A percentile compares a stretch with the other conserved stretches of the same genome.
phyloP scores from a whole-genome alignment of 2,888 invertebrate genomes.

The Argyra leucocephala region DNA sequence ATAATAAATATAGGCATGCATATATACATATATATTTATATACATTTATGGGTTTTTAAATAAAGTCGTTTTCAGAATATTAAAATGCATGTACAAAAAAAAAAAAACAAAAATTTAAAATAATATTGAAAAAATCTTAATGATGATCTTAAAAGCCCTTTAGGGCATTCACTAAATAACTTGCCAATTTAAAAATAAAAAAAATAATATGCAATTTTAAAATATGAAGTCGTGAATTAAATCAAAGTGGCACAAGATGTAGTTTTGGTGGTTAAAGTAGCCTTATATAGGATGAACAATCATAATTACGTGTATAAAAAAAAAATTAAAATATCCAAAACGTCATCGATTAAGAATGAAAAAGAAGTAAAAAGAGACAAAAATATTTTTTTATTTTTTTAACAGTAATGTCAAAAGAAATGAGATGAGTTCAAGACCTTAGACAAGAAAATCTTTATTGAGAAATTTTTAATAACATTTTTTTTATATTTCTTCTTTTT shows the following conservation, averaged over 20 bases:
- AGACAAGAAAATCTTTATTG: neutral
- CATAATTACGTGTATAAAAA: neutral
- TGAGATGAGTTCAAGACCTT: neutral
- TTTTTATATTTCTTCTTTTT: too few species aligned
- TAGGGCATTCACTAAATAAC: neutral
- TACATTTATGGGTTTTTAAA: neutral
- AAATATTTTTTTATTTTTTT: too few species aligned
- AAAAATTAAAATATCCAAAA: too few species aligned
- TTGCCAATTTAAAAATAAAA: too few species aligned
- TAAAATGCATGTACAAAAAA: neutral
- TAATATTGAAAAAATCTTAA: neutral
- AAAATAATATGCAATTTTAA: too few species aligned
- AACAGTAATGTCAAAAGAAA: neutral
- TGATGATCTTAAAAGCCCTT: neutral
- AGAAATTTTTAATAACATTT: too few species aligned
- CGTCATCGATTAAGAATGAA: too few species aligned
- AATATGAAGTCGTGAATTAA: neutral
- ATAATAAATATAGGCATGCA: too few species aligned
- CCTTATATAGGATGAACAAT: neutral
- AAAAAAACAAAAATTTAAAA: too few species aligned
- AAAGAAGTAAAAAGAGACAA: too few species aligned
- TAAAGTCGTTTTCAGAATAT: neutral
- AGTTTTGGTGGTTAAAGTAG: neutral
- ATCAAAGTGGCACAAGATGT: neutral
- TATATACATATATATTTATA: too few species aligned